phyloP scores from a whole-genome alignment of 1,140 invertebrate genomes.

The Chionoecetes opilio region DNA sequence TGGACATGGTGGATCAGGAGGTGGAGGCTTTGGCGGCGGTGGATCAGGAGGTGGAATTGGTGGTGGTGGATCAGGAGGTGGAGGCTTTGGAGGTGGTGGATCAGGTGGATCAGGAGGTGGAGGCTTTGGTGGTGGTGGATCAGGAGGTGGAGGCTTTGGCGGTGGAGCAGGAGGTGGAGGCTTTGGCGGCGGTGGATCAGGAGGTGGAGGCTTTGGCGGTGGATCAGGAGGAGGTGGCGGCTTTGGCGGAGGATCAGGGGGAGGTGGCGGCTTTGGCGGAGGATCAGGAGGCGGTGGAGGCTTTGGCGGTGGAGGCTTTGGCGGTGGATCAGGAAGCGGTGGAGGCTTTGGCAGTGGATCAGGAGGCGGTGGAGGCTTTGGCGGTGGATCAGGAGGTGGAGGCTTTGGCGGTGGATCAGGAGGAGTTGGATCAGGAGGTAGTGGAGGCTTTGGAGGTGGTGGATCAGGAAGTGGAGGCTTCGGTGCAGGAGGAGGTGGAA shows the following conservation, averaged over 20 bases:
- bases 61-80: not conserved
- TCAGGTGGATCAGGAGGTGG: not conserved
- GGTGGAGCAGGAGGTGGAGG: not conserved
- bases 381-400: not conserved
- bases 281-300: not conserved
- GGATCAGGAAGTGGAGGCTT: not conserved
- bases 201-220: not conserved
- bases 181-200: not conserved
- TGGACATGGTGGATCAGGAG: not conserved
- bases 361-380: not conserved
- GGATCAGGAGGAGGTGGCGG: not conserved
- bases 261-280: not conserved
- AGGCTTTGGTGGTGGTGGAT: not conserved
- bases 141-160: no score
- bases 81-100: no score
- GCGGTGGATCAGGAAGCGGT: not conserved
- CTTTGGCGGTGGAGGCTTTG: not conserved
- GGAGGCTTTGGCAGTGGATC: not conserved
- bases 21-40: not conserved
- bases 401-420: not conserved
- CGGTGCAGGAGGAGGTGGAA: not conserved
- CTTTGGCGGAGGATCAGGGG: not conserved
- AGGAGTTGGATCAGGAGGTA: not conserved
- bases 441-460: not conserved
- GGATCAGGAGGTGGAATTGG: not conserved